phyloP scores from a whole-genome alignment of 2,113 vertebrate species.

The Hemibagrus wyckioides region DNA sequence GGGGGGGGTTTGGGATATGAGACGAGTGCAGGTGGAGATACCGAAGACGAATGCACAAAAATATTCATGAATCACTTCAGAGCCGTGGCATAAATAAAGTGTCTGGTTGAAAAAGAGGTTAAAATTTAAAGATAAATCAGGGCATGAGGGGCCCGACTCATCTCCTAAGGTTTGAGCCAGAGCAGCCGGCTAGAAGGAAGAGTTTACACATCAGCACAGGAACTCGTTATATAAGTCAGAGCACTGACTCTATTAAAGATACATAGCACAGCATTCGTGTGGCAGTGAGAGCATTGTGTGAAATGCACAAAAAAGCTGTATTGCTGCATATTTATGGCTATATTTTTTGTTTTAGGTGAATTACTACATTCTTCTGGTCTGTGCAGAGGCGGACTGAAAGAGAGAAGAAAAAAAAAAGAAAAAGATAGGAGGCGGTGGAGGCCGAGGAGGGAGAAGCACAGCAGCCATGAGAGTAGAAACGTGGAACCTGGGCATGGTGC shows the following conservation, averaged over 20 bases:
- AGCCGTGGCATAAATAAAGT: not conserved
- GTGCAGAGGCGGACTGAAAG: slow-evolving; percentile 10
- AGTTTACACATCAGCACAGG: not conserved
- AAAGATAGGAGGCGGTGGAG: not conserved
- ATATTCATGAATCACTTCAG: not conserved
- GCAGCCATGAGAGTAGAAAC: slow-evolving; percentile 78
- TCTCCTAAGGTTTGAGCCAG: not conserved
- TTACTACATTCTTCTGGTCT: not conserved
- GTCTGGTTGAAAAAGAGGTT: slow-evolving; percentile 2
- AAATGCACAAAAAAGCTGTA: not conserved
- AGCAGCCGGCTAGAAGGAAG: not conserved
- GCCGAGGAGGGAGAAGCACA: slow-evolving; percentile 36
- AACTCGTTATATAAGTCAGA: not conserved
- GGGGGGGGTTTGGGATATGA: slow-evolving; percentile 3
- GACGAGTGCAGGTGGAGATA: slow-evolving; percentile 1
- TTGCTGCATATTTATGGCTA: not conserved
- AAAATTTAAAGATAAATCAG: not conserved
- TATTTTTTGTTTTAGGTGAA: slow-evolving; percentile 26
- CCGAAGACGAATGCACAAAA: not conserved
- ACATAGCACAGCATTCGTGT: too few species aligned
- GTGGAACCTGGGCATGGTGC: slow-evolving; percentile 79
- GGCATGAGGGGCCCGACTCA: not conserved
- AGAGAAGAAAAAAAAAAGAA: not conserved
- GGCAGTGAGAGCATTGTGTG: not conserved
- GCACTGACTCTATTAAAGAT: not conserved